A percentile compares a stretch with the other conserved stretches of the same genome.
Conservation (phyloP, 1,140 invertebrate genomes). For the Eufriesea mexicana region DNA sequence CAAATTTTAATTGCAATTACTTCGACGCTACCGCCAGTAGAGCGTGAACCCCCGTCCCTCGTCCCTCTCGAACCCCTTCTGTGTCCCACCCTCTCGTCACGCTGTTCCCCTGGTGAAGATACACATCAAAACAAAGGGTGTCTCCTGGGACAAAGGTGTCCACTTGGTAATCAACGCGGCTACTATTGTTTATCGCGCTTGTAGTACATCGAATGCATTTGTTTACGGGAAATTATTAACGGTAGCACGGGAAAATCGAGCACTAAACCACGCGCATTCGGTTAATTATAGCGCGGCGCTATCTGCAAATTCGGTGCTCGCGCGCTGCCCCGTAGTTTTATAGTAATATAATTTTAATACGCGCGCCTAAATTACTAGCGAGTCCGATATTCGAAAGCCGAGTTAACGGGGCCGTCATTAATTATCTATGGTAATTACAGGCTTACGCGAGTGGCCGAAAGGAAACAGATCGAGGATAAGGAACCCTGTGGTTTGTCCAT, state of each 20-base stretch:
- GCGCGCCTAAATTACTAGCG: neutral
- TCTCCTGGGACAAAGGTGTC: slow-evolving; percentile 14
- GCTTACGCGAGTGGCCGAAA: too few relatives aligned
- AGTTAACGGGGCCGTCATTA: too few relatives aligned
- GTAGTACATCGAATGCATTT: neutral
- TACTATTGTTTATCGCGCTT: slow-evolving; percentile 25
- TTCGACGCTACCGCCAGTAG: slow-evolving; percentile 40
- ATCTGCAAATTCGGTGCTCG: neutral
- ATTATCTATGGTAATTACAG: neutral
- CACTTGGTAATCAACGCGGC: slow-evolving; percentile 32
- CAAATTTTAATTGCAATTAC: slow-evolving; percentile 69
- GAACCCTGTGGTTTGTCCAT: neutral
- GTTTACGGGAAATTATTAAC: slow-evolving; percentile 7
- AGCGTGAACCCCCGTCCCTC: slow-evolving; percentile 47
- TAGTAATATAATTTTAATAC: neutral
- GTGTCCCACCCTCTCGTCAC: neutral
- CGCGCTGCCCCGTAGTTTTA: neutral
- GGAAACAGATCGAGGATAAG: neutral
- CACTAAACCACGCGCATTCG: neutral
- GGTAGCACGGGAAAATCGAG: neutral
- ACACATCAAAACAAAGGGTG: slow-evolving; percentile 19
- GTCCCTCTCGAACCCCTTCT: neutral
- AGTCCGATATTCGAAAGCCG: neutral
- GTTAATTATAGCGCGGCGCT: neutral
- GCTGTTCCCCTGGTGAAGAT: slow-evolving; percentile 1